Conservation (phyloP, 2,888 invertebrate genomes). For the Boloria selene region DNA sequence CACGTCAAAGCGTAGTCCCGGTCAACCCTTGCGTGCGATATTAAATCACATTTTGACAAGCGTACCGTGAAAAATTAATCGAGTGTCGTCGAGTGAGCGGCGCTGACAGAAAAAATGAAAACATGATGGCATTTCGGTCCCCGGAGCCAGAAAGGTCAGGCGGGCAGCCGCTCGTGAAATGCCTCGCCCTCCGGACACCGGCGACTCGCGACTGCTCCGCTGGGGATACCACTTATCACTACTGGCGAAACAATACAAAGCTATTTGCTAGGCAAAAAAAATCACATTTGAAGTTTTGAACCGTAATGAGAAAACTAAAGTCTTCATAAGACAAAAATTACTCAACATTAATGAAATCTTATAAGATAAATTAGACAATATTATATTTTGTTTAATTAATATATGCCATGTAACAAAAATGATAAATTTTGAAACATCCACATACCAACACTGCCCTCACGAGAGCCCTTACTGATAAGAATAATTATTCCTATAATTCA, state of each 20-base stretch:
- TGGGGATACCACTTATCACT: constrained; percentile 52
- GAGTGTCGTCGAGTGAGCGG: constrained; percentile 75
- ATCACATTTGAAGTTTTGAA: neutral
- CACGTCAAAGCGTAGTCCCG: constrained; percentile 70
- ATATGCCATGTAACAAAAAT: neutral
- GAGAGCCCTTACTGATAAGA: constrained; percentile 40
- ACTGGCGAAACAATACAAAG: constrained; percentile 41
- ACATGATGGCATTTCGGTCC: constrained; percentile 79
- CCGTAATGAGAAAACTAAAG: too few species aligned
- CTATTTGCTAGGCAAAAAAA: constrained; percentile 34
- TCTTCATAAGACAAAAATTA: too few species aligned
- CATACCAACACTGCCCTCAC: constrained; percentile 27
- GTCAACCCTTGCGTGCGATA: constrained; percentile 66
- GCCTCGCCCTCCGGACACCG: constrained; percentile 63
- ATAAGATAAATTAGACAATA: too few species aligned
- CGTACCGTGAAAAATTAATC: constrained; percentile 82
- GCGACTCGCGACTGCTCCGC: constrained; percentile 55
- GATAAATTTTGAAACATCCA: constrained; percentile 1
- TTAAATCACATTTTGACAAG: constrained; percentile 82
- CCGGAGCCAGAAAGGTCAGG: constrained; percentile 75
- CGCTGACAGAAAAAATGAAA: constrained; percentile 65
- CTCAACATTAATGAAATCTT: too few species aligned
- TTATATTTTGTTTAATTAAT: too few species aligned
- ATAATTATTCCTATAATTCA: constrained; percentile 67
- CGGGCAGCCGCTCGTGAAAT: constrained; percentile 77